A percentile compares a stretch with the other conserved stretches of the same genome.
Evolutionary conservation across 2,797 vertebrate species (phyloP).

Genomic region (Thaleichthys pacificus): DNA sequence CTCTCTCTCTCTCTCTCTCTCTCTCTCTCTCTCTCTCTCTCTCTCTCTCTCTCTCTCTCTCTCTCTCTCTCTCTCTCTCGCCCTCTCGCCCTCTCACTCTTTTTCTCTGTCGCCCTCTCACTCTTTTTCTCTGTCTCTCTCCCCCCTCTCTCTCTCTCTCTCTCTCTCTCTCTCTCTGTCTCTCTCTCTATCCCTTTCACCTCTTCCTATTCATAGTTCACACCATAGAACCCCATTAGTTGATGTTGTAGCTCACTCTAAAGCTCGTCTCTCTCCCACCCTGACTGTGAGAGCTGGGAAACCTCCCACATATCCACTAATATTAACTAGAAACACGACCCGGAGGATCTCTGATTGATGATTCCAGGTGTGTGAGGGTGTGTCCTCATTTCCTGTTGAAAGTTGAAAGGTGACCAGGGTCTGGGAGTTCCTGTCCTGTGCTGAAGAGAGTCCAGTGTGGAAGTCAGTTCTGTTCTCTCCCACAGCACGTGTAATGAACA

Average conservation of each 20-base stretch:
- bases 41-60: not conserved
- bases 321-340: slow-evolving; percentile 29
- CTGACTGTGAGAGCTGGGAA: not conserved
- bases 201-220: not conserved
- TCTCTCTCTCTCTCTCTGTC: not conserved
- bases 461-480: slow-evolving; percentile 20
- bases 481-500: not conserved
- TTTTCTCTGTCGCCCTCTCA: too few relatives aligned
- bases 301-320: too few relatives aligned
- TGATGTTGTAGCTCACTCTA: too few relatives aligned
- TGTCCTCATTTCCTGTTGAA: slow-evolving; percentile 58
- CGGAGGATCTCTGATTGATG: slow-evolving; percentile 64
- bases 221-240: not conserved
- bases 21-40: not conserved
- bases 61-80: not conserved
- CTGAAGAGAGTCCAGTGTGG: not conserved
- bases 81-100: too few relatives aligned
- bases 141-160: not conserved
- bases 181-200: not conserved
- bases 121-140: slow-evolving; percentile 6
- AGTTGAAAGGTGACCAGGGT: slow-evolving; percentile 35
- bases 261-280: not conserved
- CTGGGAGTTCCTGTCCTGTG: not conserved
- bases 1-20: not conserved
- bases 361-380: slow-evolving; percentile 51